Base-by-base conservation (phyloP, 2,888 invertebrate genomes). In the Galerucella nymphaeae region DNA sequence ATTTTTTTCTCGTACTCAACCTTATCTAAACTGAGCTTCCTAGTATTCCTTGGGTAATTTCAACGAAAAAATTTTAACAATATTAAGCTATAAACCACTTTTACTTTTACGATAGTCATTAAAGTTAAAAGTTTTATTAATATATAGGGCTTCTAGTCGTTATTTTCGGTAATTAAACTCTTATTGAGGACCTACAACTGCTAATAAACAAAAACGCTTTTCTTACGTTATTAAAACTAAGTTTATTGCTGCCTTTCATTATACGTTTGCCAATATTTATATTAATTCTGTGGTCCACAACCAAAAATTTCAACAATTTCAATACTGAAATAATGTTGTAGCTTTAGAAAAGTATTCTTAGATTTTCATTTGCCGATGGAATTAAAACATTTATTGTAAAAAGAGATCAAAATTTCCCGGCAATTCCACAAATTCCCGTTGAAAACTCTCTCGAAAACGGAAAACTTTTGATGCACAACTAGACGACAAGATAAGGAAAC, bases 401-500 rank as follows among this genome's bases (percentile, higher is more conserved):
- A 70, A 70, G 42, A 55, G 57, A 63, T 70, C 63, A 70, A 70
- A n/a, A 70, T 30, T 70, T 3, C 45, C 30, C 61, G 6, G 30
- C 63, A 70, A 70, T 63, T 63, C 63, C 45, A 48, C 63, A 57
- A 23, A 45, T 70, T 70, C 70, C n/a, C n/a, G 30, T 50, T 61
- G 30, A 30, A 63, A 70, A 64, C 57, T 70, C 57, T 70, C 63
- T 42, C 45, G 45, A 64, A 64, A 42, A 62, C 18, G 63, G 45
- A 64, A 65, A 70, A 70, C 70, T 70, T 68, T 69, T 64, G 70
- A 70, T 70, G 64, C 70, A 64, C 63, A 64, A 70, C 70, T 63
- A 64, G 70, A 63, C 70, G 70, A 72, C 72, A 65, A 72, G 72
- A 64, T 72, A 72, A 72, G 72, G 59, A 50, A 72, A 65, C 64